Evolutionary conservation across 2,888 invertebrate species (phyloP).

Genomic region (Pseudanteris insignis): DNA sequence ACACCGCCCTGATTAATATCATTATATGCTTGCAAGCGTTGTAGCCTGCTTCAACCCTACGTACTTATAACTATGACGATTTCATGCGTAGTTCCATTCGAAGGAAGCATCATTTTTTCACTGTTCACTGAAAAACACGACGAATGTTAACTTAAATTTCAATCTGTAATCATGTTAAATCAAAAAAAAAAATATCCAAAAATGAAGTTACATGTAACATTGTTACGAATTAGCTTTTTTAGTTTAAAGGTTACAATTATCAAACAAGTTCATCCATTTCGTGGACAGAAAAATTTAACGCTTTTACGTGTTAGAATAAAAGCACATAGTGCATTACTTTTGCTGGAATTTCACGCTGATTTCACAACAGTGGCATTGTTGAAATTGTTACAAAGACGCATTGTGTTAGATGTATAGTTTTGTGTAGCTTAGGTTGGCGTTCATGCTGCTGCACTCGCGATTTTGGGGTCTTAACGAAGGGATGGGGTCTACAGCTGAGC

Average conservation of each 20-base stretch:
- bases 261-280: no score
- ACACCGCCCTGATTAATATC: conserved; percentile 65
- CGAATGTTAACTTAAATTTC: no score
- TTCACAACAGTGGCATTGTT: conserved; percentile 50
- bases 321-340: not conserved
- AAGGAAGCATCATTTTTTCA: conserved; percentile 22
- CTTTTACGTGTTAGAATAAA: no score
- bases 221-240: no score
- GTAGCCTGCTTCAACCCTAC: conserved; percentile 26
- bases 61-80: not conserved
- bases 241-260: no score
- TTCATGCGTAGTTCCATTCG: conserved; percentile 8
- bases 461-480: conserved; percentile 37
- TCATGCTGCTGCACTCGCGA: conserved; percentile 42
- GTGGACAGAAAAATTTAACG: no score
- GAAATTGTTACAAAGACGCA: conserved; percentile 58
- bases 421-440: conserved; percentile 52
- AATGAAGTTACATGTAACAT: no score
- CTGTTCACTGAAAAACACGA: conserved; percentile 19
- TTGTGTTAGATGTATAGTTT: conserved; percentile 58
- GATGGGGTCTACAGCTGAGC: conserved; percentile 46
- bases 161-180: no score
- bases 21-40: conserved; percentile 56
- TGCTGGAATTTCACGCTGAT: conserved; percentile 38
- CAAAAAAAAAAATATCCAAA: no score